Conservation (phyloP, 2,888 invertebrate genomes). For the Eumerus sabulonum region DNA sequence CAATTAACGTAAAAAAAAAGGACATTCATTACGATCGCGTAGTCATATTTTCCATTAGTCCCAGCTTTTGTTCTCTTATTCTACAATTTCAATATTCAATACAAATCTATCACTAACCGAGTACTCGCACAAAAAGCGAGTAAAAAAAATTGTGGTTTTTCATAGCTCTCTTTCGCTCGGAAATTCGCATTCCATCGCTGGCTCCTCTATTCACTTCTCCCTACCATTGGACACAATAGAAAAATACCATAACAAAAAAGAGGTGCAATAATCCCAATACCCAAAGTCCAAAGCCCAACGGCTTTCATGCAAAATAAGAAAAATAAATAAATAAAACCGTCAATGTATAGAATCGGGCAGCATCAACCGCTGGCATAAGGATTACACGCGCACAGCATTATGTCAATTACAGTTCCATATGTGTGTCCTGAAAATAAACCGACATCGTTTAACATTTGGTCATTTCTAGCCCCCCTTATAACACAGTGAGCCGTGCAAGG, state of each 20-base stretch:
- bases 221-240: background rate
- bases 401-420: conserved; percentile 67
- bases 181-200: conserved; percentile 32
- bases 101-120: conserved; percentile 31
- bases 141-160: conserved; percentile 28
- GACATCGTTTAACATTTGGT: conserved; percentile 68
- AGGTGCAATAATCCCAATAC: background rate
- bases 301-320: conserved; percentile 32
- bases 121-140: no score
- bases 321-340: conserved; percentile 49
- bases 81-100: conserved; percentile 36
- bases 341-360: conserved; percentile 57
- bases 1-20: no score
- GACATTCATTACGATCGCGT: no score
- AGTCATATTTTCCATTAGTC: no score
- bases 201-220: background rate
- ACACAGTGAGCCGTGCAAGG: background rate
- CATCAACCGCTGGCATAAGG: conserved; percentile 49
- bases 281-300: conserved; percentile 25
- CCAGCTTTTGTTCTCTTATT: conserved; percentile 8
- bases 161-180: conserved; percentile 41
- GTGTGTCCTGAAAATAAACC: conserved; percentile 66
- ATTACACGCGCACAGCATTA: conserved; percentile 62
- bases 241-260: conserved; percentile 34
- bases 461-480: conserved; percentile 36